Base-by-base conservation (phyloP, 2,888 invertebrate genomes). In the Lordiphosa fenestrarum region DNA sequence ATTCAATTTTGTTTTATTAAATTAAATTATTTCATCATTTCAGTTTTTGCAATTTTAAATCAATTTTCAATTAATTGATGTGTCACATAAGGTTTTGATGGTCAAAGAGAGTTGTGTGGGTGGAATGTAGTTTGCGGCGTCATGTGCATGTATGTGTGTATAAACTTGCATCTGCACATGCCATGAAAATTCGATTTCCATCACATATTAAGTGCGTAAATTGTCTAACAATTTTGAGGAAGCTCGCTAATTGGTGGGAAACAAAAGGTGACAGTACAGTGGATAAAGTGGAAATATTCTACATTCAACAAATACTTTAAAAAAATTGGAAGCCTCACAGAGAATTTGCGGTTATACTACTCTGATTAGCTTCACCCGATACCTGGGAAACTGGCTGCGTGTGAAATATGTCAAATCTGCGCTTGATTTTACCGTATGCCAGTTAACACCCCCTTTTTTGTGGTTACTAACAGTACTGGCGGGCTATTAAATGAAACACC, bases 21-120 rank as follows among this genome's bases (percentile, higher is more conserved):
- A 68, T 71, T 51, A 65, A 71, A 58, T 47, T 61, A 53, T 71
- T 65, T 61, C 71, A 54, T 49, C 52, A 57, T 68, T 65, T 65
- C 60, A 35, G 55, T 64, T 56, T 33, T 44, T 44, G 52, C 50
- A 53, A 50, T 41, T 46, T 51, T 51, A 13, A 55, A 61, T 63
- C 50, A 13, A 44, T 30, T 44, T 44, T 12, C 30, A 44, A 30
- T 44, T 30, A 44, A 44, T 42, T 42, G 42, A 42, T 42, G 42
- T 42, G 9, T 42, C 4, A 23, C 42, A 42, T 6, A 13, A 15
- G 25, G 30, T 6, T 30, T 30, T 30, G 7, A 9, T 30, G 30
- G 30, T 30, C 30, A 30, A 30, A 30, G 30, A 30, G 30, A 30
- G 30, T 30, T 30, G 30, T 30, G 30, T 9, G 30, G 30, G 30